These are phyloP conservation scores for Chamaea fasciata DNA, from an alignment of 2,113 vertebrate species.

Conservation along the genomic window DNA sequence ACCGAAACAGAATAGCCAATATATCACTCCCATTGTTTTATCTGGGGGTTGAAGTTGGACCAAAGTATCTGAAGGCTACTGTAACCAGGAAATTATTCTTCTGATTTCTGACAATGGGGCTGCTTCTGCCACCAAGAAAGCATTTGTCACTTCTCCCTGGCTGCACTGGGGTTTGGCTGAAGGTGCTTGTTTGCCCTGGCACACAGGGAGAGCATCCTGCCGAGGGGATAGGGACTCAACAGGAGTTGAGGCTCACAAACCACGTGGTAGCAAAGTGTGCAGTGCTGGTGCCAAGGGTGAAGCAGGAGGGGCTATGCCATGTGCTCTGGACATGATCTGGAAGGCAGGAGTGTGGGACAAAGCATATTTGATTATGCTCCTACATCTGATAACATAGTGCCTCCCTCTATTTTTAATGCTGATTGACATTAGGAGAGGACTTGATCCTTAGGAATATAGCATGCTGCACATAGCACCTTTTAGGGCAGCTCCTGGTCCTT, in stretches of 20 bases:
- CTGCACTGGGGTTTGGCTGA: background rate
- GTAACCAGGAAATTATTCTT: background rate
- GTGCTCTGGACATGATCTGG: background rate
- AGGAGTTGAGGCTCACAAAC: fast-evolving
- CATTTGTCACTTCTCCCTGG: background rate
- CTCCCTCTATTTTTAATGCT: background rate
- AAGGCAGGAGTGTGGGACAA: background rate
- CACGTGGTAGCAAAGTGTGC: fast-evolving
- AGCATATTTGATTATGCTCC: background rate
- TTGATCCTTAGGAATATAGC: background rate
- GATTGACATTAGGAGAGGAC: background rate
- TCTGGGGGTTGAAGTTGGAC: background rate
- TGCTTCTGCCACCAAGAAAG: background rate
- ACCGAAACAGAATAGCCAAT: background rate
- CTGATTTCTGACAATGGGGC: background rate
- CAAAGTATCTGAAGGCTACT: background rate
- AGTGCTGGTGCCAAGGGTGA: background rate
- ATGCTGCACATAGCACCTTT: background rate
- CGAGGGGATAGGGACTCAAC: background rate
- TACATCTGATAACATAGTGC: background rate
- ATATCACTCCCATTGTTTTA: background rate
- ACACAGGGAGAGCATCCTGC: background rate
- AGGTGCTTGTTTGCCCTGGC: background rate
- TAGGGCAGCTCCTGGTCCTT: background rate
- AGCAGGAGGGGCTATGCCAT: background rate